phyloP scores from a whole-genome alignment of 2,888 invertebrate genomes.

The Standfussiana lucernea region DNA sequence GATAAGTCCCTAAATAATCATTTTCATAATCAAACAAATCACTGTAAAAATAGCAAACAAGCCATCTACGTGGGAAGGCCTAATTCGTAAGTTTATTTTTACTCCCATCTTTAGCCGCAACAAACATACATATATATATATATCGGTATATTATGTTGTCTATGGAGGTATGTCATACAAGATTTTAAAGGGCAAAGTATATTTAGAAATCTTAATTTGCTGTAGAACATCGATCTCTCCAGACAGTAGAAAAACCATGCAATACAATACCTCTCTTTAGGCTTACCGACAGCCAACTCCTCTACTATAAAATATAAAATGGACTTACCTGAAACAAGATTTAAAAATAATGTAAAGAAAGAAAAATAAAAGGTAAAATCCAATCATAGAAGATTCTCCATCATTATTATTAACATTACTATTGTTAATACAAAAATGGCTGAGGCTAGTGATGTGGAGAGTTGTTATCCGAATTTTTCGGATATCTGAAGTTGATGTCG shows the following conservation, averaged over 20 bases:
- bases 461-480: slow-evolving; percentile 38
- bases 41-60: background rate
- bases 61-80: background rate
- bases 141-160: background rate
- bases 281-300: slow-evolving; percentile 19
- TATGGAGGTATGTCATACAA: no score
- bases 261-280: slow-evolving; percentile 46
- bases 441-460: slow-evolving; percentile 58
- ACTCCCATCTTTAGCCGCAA: no score
- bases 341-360: slow-evolving; percentile 53
- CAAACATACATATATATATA: no score
- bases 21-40: background rate
- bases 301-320: slow-evolving; percentile 59
- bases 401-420: slow-evolving; percentile 71
- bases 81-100: background rate
- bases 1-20: background rate
- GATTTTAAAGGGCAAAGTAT: background rate
- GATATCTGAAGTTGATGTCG: slow-evolving; percentile 6
- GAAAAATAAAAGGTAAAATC: slow-evolving; percentile 42
- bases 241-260: slow-evolving; percentile 32
- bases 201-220: background rate
- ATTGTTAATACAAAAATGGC: slow-evolving; percentile 85
- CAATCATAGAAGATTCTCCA: slow-evolving; percentile 69
- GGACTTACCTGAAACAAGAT: slow-evolving; percentile 70
- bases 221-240: background rate